A percentile compares a stretch with the other conserved stretches of the same genome.
phyloP scores from a whole-genome alignment of 1,140 invertebrate species.

The Zelostemma sp. region DNA sequence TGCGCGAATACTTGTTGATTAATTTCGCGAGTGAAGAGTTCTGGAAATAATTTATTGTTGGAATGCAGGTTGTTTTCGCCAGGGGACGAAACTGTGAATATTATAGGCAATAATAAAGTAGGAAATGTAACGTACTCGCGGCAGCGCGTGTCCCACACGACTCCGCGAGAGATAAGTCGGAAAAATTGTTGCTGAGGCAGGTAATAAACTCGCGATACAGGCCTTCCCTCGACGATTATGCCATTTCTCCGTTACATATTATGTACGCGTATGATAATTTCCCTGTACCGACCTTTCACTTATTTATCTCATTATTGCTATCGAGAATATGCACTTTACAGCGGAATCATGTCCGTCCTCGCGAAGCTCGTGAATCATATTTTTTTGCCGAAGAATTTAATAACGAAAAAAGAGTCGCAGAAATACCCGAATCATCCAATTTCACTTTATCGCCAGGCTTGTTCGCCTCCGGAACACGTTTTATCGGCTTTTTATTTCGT shows the following conservation, averaged over 20 bases:
- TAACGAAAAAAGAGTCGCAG: not conserved
- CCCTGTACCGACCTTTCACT: not conserved
- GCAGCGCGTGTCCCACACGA: constrained; percentile 46
- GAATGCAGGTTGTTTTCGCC: constrained; percentile 47
- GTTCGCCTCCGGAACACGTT: not conserved
- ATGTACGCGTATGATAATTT: too few species aligned
- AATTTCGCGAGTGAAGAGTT: constrained; percentile 40
- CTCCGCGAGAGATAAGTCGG: constrained; percentile 46
- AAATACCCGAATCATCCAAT: too few species aligned
- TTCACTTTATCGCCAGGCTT: not conserved
- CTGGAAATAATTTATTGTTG: too few species aligned
- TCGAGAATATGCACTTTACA: not conserved
- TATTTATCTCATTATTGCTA: too few species aligned
- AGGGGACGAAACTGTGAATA: constrained; percentile 47
- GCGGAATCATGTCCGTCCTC: not conserved
- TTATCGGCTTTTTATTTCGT: not conserved
- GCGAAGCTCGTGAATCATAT: too few species aligned
- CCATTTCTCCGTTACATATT: too few species aligned
- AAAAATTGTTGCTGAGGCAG: constrained; percentile 35
- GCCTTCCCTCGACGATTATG: not conserved
- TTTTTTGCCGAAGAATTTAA: too few species aligned
- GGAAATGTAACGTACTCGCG: constrained; percentile 40
- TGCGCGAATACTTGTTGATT: constrained; percentile 35
- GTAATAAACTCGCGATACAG: constrained; percentile 29
- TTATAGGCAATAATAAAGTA: constrained; percentile 53